phyloP scores from a whole-genome alignment of 2,888 invertebrate species.

The Clunio marinus region DNA sequence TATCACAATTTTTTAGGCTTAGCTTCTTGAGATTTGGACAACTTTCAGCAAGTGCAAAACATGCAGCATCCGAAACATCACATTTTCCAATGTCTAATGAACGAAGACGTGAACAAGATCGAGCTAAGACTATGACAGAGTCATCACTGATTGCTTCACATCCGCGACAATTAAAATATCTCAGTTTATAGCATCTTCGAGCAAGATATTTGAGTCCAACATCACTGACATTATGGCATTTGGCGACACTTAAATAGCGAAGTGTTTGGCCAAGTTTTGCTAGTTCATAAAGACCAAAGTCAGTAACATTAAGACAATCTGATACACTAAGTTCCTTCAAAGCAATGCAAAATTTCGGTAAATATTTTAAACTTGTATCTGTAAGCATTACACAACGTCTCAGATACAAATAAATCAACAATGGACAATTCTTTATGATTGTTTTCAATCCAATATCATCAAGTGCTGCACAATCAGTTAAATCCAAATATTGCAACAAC shows the following conservation, averaged over 20 bases:
- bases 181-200: constrained; percentile 78
- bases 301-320: constrained; percentile 83
- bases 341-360: constrained; percentile 81
- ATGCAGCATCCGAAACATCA: constrained; percentile 85
- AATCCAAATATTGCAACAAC: constrained; percentile 79
- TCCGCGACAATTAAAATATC: constrained; percentile 86
- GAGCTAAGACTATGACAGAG: constrained; percentile 78
- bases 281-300: constrained; percentile 85
- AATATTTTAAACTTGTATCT: constrained; percentile 84
- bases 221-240: constrained; percentile 88
- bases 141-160: constrained; percentile 94
- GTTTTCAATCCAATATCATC: constrained; percentile 80
- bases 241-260: constrained; percentile 87
- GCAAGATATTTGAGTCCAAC: constrained; percentile 84
- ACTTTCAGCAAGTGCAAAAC: constrained; percentile 79
- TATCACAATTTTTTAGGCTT: constrained; percentile 84
- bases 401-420: constrained; percentile 80
- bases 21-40: constrained; percentile 88
- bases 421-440: constrained; percentile 81
- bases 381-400: constrained; percentile 84
- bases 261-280: constrained; percentile 85
- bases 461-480: constrained; percentile 82
- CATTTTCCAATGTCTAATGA: constrained; percentile 91
- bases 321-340: constrained; percentile 84
- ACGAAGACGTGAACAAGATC: constrained; percentile 78